These are phyloP conservation scores for Meiosimyza platycephala DNA, from an alignment of 2,888 invertebrate species.

Conservation along the genomic window DNA sequence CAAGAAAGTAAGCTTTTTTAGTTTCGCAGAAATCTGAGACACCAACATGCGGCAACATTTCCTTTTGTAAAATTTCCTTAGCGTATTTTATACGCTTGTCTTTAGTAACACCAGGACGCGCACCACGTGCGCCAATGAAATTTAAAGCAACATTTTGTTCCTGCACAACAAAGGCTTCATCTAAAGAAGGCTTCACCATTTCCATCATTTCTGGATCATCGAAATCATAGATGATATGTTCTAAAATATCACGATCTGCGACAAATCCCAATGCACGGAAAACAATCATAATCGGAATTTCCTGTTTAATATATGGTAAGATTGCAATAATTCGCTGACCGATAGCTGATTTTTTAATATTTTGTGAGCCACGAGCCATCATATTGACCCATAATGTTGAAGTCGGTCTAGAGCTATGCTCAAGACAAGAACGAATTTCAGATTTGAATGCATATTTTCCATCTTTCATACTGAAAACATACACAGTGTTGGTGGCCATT, in stretches of 20 bases:
- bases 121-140: constrained; percentile 98
- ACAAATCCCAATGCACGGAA: constrained; percentile 99
- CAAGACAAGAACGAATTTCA: constrained; percentile 95
- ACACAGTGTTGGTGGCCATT: constrained; percentile 99
- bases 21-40: constrained; percentile 99
- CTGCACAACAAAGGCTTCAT: constrained; percentile 99
- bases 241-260: constrained; percentile 98
- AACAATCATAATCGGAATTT: constrained; percentile 99
- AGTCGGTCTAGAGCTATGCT: constrained; percentile 94
- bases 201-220: constrained; percentile 99
- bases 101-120: constrained; percentile 97
- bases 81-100: constrained; percentile 99
- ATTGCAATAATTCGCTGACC: constrained; percentile 98
- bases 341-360: constrained; percentile 98
- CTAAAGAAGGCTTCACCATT: constrained; percentile 99
- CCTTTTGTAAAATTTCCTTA: constrained; percentile 98
- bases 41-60: constrained; percentile 99
- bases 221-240: constrained; percentile 99
- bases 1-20: constrained; percentile 98
- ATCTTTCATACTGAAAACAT: constrained; percentile 99
- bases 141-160: constrained; percentile 99
- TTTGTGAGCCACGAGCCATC: constrained; percentile 99
- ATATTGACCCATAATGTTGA: constrained; percentile 99
- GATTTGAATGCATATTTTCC: constrained; percentile 99
- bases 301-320: constrained; percentile 98